Conservation (phyloP, 2,888 invertebrate genomes). For the Callinectes sapidus region DNA sequence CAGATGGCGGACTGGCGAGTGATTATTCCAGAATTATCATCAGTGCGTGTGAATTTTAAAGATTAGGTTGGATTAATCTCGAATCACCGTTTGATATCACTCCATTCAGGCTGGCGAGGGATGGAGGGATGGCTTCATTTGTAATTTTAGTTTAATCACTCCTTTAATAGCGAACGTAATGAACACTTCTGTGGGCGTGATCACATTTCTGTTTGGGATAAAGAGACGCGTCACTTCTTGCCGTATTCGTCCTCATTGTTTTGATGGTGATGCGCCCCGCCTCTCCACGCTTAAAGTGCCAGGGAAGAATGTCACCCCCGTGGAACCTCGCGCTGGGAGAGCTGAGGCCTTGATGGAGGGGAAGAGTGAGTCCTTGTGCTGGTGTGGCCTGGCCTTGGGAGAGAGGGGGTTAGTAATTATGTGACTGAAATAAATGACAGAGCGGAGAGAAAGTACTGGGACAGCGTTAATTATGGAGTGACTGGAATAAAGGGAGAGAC, state of each 20-base stretch:
- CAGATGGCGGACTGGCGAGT: conserved; percentile 17
- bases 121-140: background rate
- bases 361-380: background rate
- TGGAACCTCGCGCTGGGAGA: background rate
- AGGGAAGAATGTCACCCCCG: background rate
- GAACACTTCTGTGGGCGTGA: background rate
- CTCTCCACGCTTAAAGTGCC: background rate
- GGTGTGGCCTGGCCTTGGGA: background rate
- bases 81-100: conserved; percentile 29
- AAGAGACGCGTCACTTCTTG: background rate
- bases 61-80: conserved; percentile 33
- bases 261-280: background rate
- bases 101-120: conserved; percentile 18
- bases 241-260: background rate
- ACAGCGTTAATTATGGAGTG: background rate
- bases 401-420: background rate
- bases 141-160: conserved; percentile 40
- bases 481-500: background rate
- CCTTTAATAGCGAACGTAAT: conserved; percentile 28
- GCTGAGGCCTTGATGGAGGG: background rate
- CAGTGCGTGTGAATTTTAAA: conserved; percentile 33
- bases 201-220: conserved; percentile 21
- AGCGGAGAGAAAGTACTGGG: background rate
- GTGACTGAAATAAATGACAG: background rate
- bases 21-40: conserved; percentile 46